Evolutionary conservation across 2,888 invertebrate genomes (phyloP).

Genomic region (Heliothis peltigera): DNA sequence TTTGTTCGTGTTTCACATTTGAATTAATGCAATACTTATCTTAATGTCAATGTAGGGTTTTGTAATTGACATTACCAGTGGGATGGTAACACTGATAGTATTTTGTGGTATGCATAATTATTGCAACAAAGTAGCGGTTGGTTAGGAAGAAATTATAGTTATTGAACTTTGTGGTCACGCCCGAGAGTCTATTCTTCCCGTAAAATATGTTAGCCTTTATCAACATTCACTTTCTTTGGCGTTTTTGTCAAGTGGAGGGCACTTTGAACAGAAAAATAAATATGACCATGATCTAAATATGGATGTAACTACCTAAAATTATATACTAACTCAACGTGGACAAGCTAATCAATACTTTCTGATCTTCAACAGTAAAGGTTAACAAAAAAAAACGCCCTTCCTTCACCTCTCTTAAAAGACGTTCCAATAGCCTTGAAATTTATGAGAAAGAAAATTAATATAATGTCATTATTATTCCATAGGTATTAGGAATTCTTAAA

Average conservation of each 20-base stretch:
- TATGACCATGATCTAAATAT: too few relatives aligned
- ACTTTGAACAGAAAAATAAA: too few relatives aligned
- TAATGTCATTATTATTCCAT: constrained; percentile 14
- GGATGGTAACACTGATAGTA: constrained; percentile 25
- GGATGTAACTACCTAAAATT: too few relatives aligned
- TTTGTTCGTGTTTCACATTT: constrained; percentile 41
- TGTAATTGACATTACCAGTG: constrained; percentile 48
- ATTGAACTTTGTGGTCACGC: background rate
- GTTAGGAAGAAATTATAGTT: background rate
- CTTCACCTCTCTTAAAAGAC: constrained; percentile 1
- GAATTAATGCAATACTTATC: constrained; percentile 36
- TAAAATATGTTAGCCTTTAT: too few relatives aligned
- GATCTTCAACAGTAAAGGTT: background rate
- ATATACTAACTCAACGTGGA: background rate
- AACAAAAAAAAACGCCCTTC: background rate
- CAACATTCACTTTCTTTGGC: too few relatives aligned
- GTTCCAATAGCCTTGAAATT: background rate
- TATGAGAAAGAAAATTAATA: background rate
- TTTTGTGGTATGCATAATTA: constrained; percentile 22
- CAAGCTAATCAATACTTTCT: background rate
- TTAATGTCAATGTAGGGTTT: constrained; percentile 51
- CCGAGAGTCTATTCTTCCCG: too few relatives aligned
- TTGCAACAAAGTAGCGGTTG: constrained; percentile 10
- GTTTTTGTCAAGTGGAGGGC: too few relatives aligned
- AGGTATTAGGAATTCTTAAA: background rate